These are phyloP conservation scores for Rhodophaea formosa DNA, from an alignment of 2,888 invertebrate genomes.

Conservation along the genomic window DNA sequence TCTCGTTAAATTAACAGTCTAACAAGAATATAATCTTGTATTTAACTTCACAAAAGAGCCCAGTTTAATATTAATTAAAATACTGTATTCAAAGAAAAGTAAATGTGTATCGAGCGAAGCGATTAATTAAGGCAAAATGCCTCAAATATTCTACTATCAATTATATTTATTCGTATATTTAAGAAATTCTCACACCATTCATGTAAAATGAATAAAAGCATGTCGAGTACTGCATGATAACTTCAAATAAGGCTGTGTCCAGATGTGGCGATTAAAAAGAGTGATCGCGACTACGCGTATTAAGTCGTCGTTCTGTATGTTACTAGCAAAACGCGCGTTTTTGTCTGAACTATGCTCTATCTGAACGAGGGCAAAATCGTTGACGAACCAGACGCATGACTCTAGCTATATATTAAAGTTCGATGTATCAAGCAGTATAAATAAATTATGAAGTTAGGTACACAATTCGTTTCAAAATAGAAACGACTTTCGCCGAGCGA, in stretches of 20 bases:
- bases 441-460: background rate
- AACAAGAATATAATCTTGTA: background rate
- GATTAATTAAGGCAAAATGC: conserved; percentile 10
- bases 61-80: background rate
- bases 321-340: too few species aligned
- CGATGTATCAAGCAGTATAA: background rate
- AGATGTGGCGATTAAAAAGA: too few species aligned
- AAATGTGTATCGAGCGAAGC: conserved; percentile 13
- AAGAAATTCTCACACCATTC: background rate
- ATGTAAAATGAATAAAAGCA: background rate
- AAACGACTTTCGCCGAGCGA: conserved; percentile 66
- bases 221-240: background rate
- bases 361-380: too few species aligned
- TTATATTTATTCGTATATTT: background rate
- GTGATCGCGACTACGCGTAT: too few species aligned
- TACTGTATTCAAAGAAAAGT: conserved; percentile 14
- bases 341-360: too few species aligned
- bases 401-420: background rate
- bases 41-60: background rate
- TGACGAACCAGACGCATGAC: background rate
- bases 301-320: too few species aligned
- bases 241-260: too few species aligned
- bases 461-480: conserved; percentile 33
- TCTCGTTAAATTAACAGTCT: background rate
- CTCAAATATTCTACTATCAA: conserved; percentile 6